Percentiles rank a stretch among this genome's conserved stretches.
Evolutionary conservation across 1,140 invertebrate genomes (phyloP).

Genomic region (Rhyzopertha dominica): DNA sequence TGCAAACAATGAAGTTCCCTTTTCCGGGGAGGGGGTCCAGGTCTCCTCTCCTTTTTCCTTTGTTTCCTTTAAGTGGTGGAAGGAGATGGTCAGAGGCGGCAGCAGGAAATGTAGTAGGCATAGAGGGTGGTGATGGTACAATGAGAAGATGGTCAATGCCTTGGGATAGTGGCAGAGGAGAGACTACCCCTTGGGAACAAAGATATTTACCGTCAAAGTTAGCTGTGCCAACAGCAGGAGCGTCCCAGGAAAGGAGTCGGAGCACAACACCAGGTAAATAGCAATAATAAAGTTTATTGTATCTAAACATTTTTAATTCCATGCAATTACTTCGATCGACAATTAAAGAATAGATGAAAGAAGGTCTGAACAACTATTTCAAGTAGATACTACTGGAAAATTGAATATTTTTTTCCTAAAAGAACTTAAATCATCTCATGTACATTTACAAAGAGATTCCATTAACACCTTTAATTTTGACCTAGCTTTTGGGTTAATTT

Average conservation of each 20-base stretch:
- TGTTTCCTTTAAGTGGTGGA: conserved; percentile 56
- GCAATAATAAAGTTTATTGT: too few relatives aligned
- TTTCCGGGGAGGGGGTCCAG: conserved; percentile 47
- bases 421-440: too few relatives aligned
- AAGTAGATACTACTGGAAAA: too few relatives aligned
- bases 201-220: conserved; percentile 47
- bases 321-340: too few relatives aligned
- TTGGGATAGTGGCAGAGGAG: conserved; percentile 54
- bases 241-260: conserved; percentile 53
- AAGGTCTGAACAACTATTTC: too few relatives aligned
- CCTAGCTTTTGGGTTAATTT: too few relatives aligned
- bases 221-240: conserved; percentile 39
- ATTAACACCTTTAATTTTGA: too few relatives aligned
- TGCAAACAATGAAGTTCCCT: conserved; percentile 48
- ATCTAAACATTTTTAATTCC: too few relatives aligned
- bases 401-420: too few relatives aligned
- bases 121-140: conserved; percentile 50
- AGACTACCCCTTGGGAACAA: conserved; percentile 44
- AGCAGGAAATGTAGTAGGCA: conserved; percentile 53
- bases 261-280: conserved; percentile 55
- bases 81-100: conserved; percentile 66
- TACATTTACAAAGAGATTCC: too few relatives aligned
- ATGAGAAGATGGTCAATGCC: conserved; percentile 66
- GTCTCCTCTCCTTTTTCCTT: conserved; percentile 55
- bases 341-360: too few relatives aligned